phyloP scores from a whole-genome alignment of 1,140 invertebrate species.

The Drosophila kurseongensis region DNA sequence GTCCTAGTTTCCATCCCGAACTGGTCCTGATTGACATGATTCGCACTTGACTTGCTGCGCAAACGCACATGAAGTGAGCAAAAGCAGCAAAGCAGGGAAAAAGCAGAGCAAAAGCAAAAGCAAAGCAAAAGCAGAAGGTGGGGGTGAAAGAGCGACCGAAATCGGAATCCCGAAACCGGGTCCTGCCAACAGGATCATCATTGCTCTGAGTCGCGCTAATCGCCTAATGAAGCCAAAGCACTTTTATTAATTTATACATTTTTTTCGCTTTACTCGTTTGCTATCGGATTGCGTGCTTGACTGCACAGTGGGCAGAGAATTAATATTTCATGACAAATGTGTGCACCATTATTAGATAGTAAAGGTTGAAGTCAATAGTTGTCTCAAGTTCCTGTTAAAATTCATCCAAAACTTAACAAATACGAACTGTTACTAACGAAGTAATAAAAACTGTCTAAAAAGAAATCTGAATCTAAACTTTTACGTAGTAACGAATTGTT shows the following conservation, averaged over 20 bases:
- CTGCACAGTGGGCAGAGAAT: constrained; percentile 23
- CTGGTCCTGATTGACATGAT: constrained; percentile 69
- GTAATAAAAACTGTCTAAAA: no score
- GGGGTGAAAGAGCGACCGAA: constrained; percentile 12
- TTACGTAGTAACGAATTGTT: no score
- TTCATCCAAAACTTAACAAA: no score
- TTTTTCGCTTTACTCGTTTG: constrained; percentile 22
- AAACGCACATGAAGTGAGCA: constrained; percentile 63
- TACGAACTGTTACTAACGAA: no score
- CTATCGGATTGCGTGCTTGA: constrained; percentile 1
- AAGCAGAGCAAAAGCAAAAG: constrained; percentile 8
- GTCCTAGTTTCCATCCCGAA: constrained; percentile 8
- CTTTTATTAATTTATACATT: constrained; percentile 56
- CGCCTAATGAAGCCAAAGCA: constrained; percentile 78
- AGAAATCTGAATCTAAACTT: no score
- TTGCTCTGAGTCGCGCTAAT: constrained; percentile 57
- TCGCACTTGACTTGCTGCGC: constrained; percentile 80
- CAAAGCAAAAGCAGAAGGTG: neutral
- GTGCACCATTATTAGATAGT: no score
- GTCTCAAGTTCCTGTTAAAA: no score
- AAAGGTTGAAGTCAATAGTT: no score
- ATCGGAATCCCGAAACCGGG: constrained; percentile 22
- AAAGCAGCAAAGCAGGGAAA: constrained; percentile 20
- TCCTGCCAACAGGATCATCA: constrained; percentile 32
- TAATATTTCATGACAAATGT: neutral